Evolutionary conservation across 35 echinoderm and acorn worm species (phyloP), one percentile per base, ranked within the genome.

Genomic region (Anneissia japonica): DNA sequence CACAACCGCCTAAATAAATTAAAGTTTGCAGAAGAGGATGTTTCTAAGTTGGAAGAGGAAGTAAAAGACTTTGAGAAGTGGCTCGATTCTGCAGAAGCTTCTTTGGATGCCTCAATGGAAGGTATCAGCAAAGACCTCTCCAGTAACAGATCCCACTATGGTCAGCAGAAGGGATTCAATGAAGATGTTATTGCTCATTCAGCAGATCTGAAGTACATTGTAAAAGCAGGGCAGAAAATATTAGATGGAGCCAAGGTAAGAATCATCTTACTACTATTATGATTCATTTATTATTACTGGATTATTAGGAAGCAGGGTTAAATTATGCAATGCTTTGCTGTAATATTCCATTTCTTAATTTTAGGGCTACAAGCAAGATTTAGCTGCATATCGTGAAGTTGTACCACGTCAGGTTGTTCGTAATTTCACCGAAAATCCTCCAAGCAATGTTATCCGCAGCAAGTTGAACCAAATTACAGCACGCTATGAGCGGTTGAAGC

Each of bases 191-290:
- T 93, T 34, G 83, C 86, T 32, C 96, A 99, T 36, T 89, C 89
- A 43, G 91, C 96, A 45, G 96, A 99, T 46, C 64, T 99, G 38
- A 99, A 99, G 89, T 99, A 94, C 86, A 92, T 92, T 38, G 84
- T 93, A 32, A 99, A 94, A 75, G 92, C 89, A n/a, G 96, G 96
- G n/a, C 96, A 94, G 82, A 99, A 99, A 39, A 89, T 79, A 31
- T 73, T 99, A 39, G 96, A 99, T 31, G 82, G 89, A 7, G 86
- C 92, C 0, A 99, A 99, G 92, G 96, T 99, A 82, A 73, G 38
- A 4, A 16, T 37, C 79, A 2, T 80, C 46, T 13, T 64, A 28
- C 28, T 14, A 28, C 51, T 64, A 14, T 13, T 14, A 28, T 64
- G 28, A 64, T 64, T 64, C 28, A 64, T 13, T 14, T 14, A 28